Evolutionary conservation across 2,888 invertebrate genomes (phyloP).

Genomic region (Suillia variegata): DNA sequence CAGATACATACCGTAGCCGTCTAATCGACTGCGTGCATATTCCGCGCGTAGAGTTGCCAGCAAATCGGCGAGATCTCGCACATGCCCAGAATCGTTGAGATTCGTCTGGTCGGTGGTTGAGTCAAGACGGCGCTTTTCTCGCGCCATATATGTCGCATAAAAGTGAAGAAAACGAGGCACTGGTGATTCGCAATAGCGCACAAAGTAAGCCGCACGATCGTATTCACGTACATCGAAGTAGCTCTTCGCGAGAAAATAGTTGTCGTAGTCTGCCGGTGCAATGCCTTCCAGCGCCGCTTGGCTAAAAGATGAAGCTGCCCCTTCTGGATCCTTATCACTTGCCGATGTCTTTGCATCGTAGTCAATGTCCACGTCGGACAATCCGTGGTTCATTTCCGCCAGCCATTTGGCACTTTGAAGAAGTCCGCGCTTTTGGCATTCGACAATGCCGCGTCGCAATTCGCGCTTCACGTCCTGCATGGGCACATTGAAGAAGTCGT

Average conservation of each 20-base stretch:
- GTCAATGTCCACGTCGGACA: slow-evolving; percentile 68
- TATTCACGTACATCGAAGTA: slow-evolving; percentile 92
- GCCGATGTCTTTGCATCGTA: slow-evolving; percentile 27
- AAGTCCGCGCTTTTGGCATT: slow-evolving; percentile 81
- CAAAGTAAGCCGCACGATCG: slow-evolving; percentile 81
- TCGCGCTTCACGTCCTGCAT: slow-evolving; percentile 70
- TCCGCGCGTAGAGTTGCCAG: slow-evolving; percentile 66
- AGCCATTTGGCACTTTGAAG: slow-evolving; percentile 86
- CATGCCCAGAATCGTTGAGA: slow-evolving; percentile 56
- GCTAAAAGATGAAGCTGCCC: slow-evolving; percentile 27
- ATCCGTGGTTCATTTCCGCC: slow-evolving; percentile 80
- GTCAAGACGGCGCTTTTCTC: slow-evolving; percentile 88
- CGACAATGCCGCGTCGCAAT: slow-evolving; percentile 68
- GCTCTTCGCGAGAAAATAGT: slow-evolving; percentile 81
- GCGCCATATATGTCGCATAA: slow-evolving; percentile 86
- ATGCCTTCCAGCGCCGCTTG: slow-evolving; percentile 50
- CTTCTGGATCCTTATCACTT: slow-evolving; percentile 16
- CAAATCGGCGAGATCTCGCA: slow-evolving; percentile 64
- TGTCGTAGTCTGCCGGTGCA: slow-evolving; percentile 65
- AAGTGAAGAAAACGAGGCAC: slow-evolving; percentile 84
- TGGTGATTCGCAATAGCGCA: slow-evolving; percentile 71
- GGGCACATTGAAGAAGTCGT: slow-evolving; percentile 62
- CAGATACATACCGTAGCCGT: slow-evolving; percentile 86
- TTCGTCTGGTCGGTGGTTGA: slow-evolving; percentile 72
- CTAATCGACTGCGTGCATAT: slow-evolving; percentile 69